Conservation (phyloP, 1,140 invertebrate species). For the Solenopsis fugax region DNA sequence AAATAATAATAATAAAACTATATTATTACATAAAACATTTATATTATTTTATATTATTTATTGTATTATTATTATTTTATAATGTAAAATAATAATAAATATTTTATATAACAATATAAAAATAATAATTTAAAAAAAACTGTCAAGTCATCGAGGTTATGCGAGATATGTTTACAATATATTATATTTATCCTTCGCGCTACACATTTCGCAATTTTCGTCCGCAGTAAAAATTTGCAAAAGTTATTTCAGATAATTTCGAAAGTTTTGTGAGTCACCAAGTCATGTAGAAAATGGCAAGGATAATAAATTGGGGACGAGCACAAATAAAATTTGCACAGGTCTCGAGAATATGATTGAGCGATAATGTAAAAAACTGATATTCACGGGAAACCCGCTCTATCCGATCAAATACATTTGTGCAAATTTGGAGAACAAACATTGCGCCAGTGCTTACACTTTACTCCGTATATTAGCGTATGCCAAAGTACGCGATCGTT, state of each 20-base stretch:
- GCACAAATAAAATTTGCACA: not conserved
- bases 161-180: not conserved
- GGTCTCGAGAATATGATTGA: not conserved
- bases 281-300: not conserved
- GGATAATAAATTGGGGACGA: not conserved
- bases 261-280: not conserved
- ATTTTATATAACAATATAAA: no score
- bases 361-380: not conserved
- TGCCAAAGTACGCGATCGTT: constrained; percentile 11
- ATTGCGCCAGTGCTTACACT: not conserved
- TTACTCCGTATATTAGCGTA: not conserved
- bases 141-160: not conserved
- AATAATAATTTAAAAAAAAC: not conserved
- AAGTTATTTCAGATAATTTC: not conserved
- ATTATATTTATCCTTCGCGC: not conserved
- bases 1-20: no score
- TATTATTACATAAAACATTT: no score
- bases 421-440: constrained; percentile 11
- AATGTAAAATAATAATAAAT: no score
- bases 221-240: not conserved
- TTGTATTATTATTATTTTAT: no score
- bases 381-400: not conserved
- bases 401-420: constrained; percentile 2
- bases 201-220: not conserved
- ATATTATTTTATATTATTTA: no score